These are phyloP conservation scores for Aphodius granarius DNA, from an alignment of 2,888 invertebrate genomes.

Conservation along the genomic window DNA sequence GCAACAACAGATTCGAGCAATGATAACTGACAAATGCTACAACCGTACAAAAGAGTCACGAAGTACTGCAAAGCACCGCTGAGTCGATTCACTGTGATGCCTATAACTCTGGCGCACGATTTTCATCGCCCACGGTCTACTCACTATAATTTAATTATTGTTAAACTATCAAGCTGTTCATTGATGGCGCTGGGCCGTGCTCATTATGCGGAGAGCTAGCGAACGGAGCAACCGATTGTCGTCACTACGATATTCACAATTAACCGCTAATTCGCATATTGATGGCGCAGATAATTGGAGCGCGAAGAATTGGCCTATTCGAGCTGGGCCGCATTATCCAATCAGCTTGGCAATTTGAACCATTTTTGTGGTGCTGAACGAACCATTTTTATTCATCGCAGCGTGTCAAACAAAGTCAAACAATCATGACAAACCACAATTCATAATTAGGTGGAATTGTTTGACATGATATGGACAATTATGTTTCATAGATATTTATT, in stretches of 20 bases:
- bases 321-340: background rate
- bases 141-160: background rate
- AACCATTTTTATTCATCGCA: background rate
- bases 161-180: background rate
- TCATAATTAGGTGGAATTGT: too few relatives aligned
- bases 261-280: background rate
- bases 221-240: background rate
- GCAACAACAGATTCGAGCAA: background rate
- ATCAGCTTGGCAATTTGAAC: background rate
- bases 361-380: background rate
- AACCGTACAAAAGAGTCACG: background rate
- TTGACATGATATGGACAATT: too few relatives aligned
- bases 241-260: background rate
- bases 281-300: background rate
- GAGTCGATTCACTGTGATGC: background rate
- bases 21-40: background rate
- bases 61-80: background rate
- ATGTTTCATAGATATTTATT: too few relatives aligned
- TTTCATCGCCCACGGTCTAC: background rate
- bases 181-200: background rate
- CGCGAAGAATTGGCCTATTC: background rate
- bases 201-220: background rate
- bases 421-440: too few relatives aligned
- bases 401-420: too few relatives aligned
- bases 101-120: background rate